Base-by-base conservation (phyloP, 1,140 invertebrate genomes). In the Condylostylus longicornis region DNA sequence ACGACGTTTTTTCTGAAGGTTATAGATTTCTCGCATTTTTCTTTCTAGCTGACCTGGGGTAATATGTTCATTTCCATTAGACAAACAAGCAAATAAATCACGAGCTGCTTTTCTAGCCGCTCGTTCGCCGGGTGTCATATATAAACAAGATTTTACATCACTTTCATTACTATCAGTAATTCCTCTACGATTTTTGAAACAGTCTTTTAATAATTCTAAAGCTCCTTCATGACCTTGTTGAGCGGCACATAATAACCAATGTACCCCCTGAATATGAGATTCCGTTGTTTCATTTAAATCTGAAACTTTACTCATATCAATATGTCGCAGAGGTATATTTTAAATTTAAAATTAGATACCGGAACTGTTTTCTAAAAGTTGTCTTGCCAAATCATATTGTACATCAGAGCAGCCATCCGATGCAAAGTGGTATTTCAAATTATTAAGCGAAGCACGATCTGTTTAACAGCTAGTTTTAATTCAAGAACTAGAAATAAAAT, bases 211-310 rank as follows among this genome's bases (percentile, higher is more conserved):
- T 45, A 87, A 68, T 37, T 75, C 71, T 17, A 83, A 84, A 4
- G 87, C 86, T 55, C 87, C 82, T 41, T 77, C 68, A 54, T 89
- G 85, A 3, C 86, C 87, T 58, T 90, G 84, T 50, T 87, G 79
- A 0, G 86, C 87, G 1, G 88, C 84, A 61, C 80, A 80, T 12
- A 87, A 78, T 5, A 94, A 55, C 87, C 87, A 93, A 49, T 84
- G 79, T 25, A 93, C 73, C 0, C 84, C 87, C 39, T 70, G 68
- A 43, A 69, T 62, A 44, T 65, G 67, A 30, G 69, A 63, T 25
- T n/a, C n/a, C n/a, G 68, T 64, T 44, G 69, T 44, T 51, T 35
- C 18, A 39, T 42, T 37, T 21, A 41, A 32, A n/a, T 44, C 43
- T 44, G 13, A 10, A 29, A 18, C 13, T 31, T 32, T 25, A 15